A percentile compares a stretch with the other conserved stretches of the same genome.
phyloP scores from a whole-genome alignment of 1,140 invertebrate species.

The Leptestheria dahalacensis region DNA sequence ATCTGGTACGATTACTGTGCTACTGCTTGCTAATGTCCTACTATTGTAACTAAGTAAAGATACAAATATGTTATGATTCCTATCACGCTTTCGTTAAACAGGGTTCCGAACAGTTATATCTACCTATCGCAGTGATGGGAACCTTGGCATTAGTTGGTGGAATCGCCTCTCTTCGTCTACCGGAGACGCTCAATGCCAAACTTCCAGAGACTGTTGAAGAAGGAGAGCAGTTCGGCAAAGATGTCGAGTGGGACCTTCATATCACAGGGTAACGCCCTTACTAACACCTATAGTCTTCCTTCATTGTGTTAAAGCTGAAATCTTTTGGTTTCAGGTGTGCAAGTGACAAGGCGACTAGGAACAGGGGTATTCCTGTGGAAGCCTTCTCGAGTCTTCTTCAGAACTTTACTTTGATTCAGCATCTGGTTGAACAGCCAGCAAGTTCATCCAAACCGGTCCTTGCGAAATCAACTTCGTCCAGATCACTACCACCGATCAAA shows the following conservation, averaged over 20 bases:
- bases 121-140: conserved; percentile 75
- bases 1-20: conserved; percentile 38
- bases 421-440: neutral
- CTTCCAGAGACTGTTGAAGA: conserved; percentile 75
- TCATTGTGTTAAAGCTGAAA: neutral
- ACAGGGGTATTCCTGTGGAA: neutral
- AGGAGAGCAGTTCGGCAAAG: conserved; percentile 53
- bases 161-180: conserved; percentile 60
- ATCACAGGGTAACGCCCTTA: neutral
- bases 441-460: too few species aligned
- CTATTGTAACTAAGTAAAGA: neutral
- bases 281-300: neutral
- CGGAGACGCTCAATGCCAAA: conserved; percentile 68
- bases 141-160: conserved; percentile 59
- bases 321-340: neutral
- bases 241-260: conserved; percentile 21
- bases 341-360: neutral
- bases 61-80: neutral
- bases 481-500: neutral
- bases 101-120: conserved; percentile 22
- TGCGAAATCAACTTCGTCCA: neutral
- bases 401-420: neutral
- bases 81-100: neutral
- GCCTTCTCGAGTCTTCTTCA: neutral
- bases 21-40: neutral